Percentiles rank a stretch among this genome's conserved stretches.
These are phyloP conservation scores for Silurus meridionalis DNA, from an alignment of 2,113 vertebrate genomes.

Conservation along the genomic window DNA sequence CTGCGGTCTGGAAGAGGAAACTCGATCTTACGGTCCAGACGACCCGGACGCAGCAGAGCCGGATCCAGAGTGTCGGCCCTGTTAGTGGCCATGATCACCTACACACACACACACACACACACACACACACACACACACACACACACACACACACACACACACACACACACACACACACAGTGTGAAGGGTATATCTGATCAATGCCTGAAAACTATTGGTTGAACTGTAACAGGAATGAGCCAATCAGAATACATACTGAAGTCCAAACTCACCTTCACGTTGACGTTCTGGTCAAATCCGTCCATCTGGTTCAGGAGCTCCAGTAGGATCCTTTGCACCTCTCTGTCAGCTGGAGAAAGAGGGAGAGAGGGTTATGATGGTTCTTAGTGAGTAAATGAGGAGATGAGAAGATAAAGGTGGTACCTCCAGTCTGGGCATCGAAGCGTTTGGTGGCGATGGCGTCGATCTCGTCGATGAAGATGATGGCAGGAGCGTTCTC, in stretches of 20 bases:
- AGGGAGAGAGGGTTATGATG: background rate
- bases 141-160: constrained; percentile 7
- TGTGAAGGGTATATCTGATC: background rate
- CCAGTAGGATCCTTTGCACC: constrained; percentile 89
- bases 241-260: background rate
- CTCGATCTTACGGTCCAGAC: constrained; percentile 91
- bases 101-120: background rate
- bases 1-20: constrained; percentile 90
- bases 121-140: background rate
- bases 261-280: constrained; percentile 78
- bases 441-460: constrained; percentile 93
- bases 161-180: background rate
- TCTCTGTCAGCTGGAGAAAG: constrained; percentile 83
- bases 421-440: constrained; percentile 94
- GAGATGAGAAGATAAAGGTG: background rate
- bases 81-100: constrained; percentile 98
- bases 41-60: constrained; percentile 85
- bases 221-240: background rate
- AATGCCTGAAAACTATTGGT: background rate
- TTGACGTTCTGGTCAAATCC: constrained; percentile 96
- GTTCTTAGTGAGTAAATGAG: no score
- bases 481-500: constrained; percentile 96
- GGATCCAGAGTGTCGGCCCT: constrained; percentile 91
- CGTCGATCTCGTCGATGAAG: constrained; percentile 95
- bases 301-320: constrained; percentile 95